phyloP scores from a whole-genome alignment of 1,140 invertebrate genomes.

The Euura saliciscinereae region DNA sequence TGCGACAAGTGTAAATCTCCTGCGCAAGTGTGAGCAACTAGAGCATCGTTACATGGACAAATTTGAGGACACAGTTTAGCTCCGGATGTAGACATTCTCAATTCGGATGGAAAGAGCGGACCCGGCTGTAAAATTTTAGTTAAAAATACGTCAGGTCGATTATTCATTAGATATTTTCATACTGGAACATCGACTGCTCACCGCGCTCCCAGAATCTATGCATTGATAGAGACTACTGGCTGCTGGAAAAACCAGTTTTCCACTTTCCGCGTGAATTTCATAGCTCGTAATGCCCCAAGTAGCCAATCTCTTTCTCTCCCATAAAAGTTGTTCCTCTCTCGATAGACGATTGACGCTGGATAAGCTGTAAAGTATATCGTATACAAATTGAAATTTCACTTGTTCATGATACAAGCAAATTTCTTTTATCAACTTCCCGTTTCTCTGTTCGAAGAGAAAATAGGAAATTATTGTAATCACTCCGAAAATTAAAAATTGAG shows the following conservation, averaged over 20 bases:
- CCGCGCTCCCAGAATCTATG: constrained; percentile 73
- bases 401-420: too few species aligned
- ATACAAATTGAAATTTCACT: too few species aligned
- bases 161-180: not conserved
- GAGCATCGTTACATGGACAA: constrained; percentile 84
- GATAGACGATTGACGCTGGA: constrained; percentile 67
- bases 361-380: constrained; percentile 32
- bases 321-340: constrained; percentile 86
- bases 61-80: constrained; percentile 88
- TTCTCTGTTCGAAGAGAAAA: too few species aligned
- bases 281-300: constrained; percentile 95
- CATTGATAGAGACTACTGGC: constrained; percentile 84
- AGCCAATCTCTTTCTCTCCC: constrained; percentile 87
- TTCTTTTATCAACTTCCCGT: too few species aligned
- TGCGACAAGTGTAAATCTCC: constrained; percentile 91
- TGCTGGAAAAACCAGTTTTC: constrained; percentile 89
- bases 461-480: too few species aligned
- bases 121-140: constrained; percentile 62
- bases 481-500: too few species aligned
- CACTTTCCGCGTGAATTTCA: constrained; percentile 80
- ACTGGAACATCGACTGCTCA: constrained; percentile 47
- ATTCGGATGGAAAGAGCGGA: constrained; percentile 73
- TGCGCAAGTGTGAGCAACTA: constrained; percentile 89
- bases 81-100: constrained; percentile 70
- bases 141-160: not conserved